These are phyloP conservation scores for Sebastes goodei DNA, from an alignment of 2,797 vertebrate species.

Conservation along the genomic window DNA sequence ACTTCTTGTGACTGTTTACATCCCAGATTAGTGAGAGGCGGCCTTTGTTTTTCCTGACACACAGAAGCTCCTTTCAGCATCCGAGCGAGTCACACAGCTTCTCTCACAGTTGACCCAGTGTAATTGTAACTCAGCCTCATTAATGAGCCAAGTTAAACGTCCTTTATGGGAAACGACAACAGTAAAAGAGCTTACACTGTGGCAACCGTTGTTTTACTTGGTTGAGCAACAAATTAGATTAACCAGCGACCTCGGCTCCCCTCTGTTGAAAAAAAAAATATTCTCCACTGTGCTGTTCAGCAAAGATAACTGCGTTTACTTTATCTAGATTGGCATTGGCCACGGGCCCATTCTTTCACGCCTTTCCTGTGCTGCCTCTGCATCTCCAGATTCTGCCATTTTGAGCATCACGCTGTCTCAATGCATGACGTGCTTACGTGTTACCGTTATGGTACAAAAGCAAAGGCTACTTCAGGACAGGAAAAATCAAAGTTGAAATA, in stretches of 20 bases:
- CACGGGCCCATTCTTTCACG: conserved; percentile 15
- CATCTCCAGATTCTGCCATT: conserved; percentile 6
- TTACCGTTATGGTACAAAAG: not conserved
- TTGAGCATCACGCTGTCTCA: not conserved
- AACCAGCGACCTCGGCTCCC: conserved; percentile 32
- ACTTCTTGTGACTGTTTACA: conserved; percentile 52
- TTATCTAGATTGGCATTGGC: conserved; percentile 33
- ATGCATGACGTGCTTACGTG: not conserved
- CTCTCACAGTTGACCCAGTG: conserved; percentile 38
- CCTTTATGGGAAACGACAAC: conserved; percentile 43
- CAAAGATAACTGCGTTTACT: conserved; percentile 24
- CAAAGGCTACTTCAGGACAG: not conserved
- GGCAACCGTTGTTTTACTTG: conserved; percentile 55
- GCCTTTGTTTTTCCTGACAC: conserved; percentile 50
- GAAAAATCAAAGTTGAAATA: not conserved
- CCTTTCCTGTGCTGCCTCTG: not conserved
- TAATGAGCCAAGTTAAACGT: conserved; percentile 51
- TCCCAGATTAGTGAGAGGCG: conserved; percentile 31
- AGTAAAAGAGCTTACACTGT: conserved; percentile 16
- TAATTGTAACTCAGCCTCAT: conserved; percentile 47
- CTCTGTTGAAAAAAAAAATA: not conserved
- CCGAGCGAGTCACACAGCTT: conserved; percentile 5
- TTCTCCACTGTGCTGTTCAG: conserved; percentile 10
- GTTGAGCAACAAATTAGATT: conserved; percentile 58
- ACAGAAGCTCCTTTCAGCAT: conserved; percentile 60